Evolutionary conservation across 2,888 invertebrate species (phyloP).

Genomic region (Acrocyrtus sp.): DNA sequence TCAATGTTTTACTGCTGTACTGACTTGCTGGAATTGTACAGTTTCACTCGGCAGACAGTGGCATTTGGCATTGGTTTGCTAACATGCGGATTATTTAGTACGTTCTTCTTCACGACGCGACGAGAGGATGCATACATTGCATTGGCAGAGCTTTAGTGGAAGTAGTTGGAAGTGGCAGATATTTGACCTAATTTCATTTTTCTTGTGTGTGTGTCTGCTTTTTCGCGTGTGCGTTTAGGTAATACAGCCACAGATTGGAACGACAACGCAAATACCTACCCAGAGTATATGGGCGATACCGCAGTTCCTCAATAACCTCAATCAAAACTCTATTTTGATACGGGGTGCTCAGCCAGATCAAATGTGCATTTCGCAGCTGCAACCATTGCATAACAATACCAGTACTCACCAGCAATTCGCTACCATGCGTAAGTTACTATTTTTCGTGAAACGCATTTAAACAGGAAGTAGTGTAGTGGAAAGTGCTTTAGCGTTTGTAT

Average conservation of each 20-base stretch:
- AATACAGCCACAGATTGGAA: slow-evolving; percentile 64
- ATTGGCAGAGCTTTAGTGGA: slow-evolving; percentile 67
- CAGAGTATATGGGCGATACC: slow-evolving; percentile 76
- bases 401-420: slow-evolving; percentile 61
- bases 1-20: slow-evolving; percentile 5
- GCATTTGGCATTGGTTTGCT: slow-evolving; percentile 18
- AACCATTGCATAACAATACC: slow-evolving; percentile 56
- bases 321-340: slow-evolving; percentile 84
- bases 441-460: too few relatives aligned
- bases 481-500: too few relatives aligned
- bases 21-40: slow-evolving; percentile 15
- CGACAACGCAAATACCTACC: slow-evolving; percentile 75
- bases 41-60: too few relatives aligned
- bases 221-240: slow-evolving; percentile 46
- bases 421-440: slow-evolving; percentile 59
- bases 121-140: slow-evolving; percentile 1
- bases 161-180: too few relatives aligned
- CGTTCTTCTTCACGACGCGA: background rate
- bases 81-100: slow-evolving; percentile 10
- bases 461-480: too few relatives aligned
- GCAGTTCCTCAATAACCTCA: slow-evolving; percentile 72
- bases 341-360: slow-evolving; percentile 74
- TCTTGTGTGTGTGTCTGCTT: slow-evolving; percentile 10
- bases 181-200: slow-evolving; percentile 66
- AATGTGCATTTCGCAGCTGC: slow-evolving; percentile 77